These are phyloP conservation scores for Hypanus sabinus DNA, from an alignment of 2,113 vertebrate species.

Conservation along the genomic window DNA sequence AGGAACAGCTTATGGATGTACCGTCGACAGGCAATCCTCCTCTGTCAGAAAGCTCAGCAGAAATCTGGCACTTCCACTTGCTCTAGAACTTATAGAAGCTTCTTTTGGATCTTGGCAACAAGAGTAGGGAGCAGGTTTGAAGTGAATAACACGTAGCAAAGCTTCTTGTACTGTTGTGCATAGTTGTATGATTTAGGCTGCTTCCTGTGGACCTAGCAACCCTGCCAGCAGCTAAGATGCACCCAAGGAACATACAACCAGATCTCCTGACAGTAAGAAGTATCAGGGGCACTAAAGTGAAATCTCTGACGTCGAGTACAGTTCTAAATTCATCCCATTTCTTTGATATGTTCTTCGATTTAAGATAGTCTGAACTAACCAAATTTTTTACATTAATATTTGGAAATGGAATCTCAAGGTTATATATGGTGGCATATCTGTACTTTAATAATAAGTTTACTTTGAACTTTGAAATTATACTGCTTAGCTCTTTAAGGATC, in stretches of 20 bases:
- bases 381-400: neutral
- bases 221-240: neutral
- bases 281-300: neutral
- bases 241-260: neutral
- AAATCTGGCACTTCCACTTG: too few relatives aligned
- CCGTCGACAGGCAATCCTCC: too few relatives aligned
- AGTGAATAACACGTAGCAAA: neutral
- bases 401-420: neutral
- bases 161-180: neutral
- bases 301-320: neutral
- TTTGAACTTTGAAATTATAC: neutral
- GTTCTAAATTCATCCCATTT: neutral
- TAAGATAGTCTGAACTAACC: neutral
- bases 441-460: too few relatives aligned
- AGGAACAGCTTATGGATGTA: too few relatives aligned
- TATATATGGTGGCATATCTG: too few relatives aligned
- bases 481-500: neutral
- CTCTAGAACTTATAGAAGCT: too few relatives aligned
- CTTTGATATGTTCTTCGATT: neutral
- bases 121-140: too few relatives aligned
- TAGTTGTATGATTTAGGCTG: neutral
- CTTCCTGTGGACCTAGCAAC: neutral
- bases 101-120: too few relatives aligned
- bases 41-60: too few relatives aligned
- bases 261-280: neutral